phyloP scores from a whole-genome alignment of 2,888 invertebrate genomes.

The Acanthosepion lycidas region DNA sequence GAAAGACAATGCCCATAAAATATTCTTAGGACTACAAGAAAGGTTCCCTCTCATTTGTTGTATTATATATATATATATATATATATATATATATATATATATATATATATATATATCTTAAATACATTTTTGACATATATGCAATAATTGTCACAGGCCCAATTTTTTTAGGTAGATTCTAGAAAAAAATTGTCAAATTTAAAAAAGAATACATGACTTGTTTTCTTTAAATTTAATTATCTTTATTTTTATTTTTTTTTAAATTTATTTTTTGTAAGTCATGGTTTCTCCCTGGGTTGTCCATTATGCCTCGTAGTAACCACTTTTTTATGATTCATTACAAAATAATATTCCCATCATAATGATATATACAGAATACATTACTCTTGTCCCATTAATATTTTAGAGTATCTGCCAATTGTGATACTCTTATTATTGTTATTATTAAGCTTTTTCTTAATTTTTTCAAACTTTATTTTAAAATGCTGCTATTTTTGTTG shows the following conservation, averaged over 20 bases:
- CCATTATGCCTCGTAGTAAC: slow-evolving; percentile 17
- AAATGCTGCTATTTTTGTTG: slow-evolving; percentile 24
- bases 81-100: neutral
- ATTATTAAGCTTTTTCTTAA: neutral
- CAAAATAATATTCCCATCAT: slow-evolving; percentile 20
- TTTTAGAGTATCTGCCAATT: neutral
- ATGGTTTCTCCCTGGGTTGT: slow-evolving; percentile 11
- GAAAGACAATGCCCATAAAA: neutral
- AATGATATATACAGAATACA: neutral
- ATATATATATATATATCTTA: neutral
- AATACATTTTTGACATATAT: neutral
- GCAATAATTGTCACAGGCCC: slow-evolving; percentile 9
- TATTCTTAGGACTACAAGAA: neutral
- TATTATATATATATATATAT: neutral
- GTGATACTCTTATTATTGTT: slow-evolving; percentile 10
- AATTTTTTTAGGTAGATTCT: neutral
- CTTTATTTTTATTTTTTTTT: neutral
- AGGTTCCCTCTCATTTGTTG: neutral
- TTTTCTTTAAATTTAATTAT: too few species aligned
- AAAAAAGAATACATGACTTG: too few species aligned
- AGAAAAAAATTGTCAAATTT: too few species aligned
- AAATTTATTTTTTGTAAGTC: neutral
- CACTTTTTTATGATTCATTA: neutral
- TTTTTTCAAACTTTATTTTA: neutral
- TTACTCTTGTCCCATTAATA: slow-evolving; percentile 1